These are phyloP conservation scores for Drosophila mauritiana DNA, from an alignment of 1,140 invertebrate genomes.

Conservation along the genomic window DNA sequence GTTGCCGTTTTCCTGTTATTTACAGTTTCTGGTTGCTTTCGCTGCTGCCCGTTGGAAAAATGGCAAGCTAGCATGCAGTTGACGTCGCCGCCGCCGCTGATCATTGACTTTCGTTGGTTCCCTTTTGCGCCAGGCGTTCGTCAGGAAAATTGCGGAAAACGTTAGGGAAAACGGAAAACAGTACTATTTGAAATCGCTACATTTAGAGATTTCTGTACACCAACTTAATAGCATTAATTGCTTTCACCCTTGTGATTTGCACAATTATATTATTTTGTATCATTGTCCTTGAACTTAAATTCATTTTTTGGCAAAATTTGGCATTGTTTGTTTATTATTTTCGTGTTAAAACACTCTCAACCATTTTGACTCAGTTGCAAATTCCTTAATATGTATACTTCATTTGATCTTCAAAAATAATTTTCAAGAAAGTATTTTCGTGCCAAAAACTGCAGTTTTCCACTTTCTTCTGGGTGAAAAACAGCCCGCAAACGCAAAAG, in stretches of 20 bases:
- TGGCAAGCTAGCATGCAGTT: constrained; percentile 62
- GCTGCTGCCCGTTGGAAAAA: constrained; percentile 78
- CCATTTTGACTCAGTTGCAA: not conserved
- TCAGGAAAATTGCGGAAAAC: constrained; percentile 68
- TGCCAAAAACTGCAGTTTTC: constrained; percentile 42
- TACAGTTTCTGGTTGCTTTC: constrained; percentile 80
- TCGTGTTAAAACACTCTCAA: not conserved
- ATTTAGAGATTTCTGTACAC: too few relatives aligned
- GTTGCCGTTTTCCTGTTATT: constrained; percentile 79
- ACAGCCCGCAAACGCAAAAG: constrained; percentile 28
- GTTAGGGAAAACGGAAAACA: constrained; percentile 50
- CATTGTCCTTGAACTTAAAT: too few relatives aligned
- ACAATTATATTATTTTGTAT: too few relatives aligned
- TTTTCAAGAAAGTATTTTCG: constrained; percentile 28
- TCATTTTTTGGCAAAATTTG: too few relatives aligned
- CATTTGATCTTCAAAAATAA: constrained; percentile 27
- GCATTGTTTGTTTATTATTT: too few relatives aligned
- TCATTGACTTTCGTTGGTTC: constrained; percentile 80
- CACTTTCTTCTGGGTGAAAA: constrained; percentile 56
- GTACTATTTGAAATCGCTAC: not conserved
- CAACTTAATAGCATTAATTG: too few relatives aligned
- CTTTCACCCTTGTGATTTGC: too few relatives aligned
- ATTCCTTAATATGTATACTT: not conserved
- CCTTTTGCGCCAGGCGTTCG: constrained; percentile 72
- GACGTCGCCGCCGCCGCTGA: constrained; percentile 51